A percentile compares a stretch with the other conserved stretches of the same genome.
Conservation (phyloP, 2,113 vertebrate genomes). For the Apeltes quadracus region DNA sequence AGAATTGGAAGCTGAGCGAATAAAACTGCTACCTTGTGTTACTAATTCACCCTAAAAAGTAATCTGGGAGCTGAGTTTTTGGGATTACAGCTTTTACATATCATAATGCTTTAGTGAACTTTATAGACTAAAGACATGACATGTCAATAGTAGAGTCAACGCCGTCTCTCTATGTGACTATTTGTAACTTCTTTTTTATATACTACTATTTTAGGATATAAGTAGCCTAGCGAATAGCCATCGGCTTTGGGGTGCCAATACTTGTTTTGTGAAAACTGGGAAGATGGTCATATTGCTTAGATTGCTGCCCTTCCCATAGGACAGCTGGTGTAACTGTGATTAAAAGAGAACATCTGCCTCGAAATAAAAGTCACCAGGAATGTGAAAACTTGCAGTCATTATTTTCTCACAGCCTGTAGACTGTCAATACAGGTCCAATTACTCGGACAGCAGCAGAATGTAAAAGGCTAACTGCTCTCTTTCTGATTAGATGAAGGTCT, state of each 20-base stretch:
- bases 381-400: conserved; percentile 27
- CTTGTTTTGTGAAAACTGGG: conserved; percentile 7
- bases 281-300: conserved; percentile 24
- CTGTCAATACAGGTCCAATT: conserved; percentile 46
- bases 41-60: too few relatives aligned
- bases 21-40: too few relatives aligned
- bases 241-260: neutral
- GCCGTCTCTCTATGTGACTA: neutral
- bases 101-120: neutral
- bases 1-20: too few relatives aligned
- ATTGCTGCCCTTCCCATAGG: conserved; percentile 23
- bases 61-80: too few relatives aligned
- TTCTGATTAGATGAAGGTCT: conserved; percentile 31
- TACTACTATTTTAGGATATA: neutral
- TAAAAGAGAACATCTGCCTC: conserved; percentile 21
- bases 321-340: neutral
- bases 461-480: conserved; percentile 42
- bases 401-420: conserved; percentile 30
- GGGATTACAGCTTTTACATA: neutral
- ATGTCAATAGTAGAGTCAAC: neutral
- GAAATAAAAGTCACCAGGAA: neutral
- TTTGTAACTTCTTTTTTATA: neutral
- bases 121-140: too few relatives aligned
- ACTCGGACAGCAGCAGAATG: conserved; percentile 23
- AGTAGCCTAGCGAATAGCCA: neutral